Evolutionary conservation across 1,140 invertebrate species (phyloP), one percentile per base, ranked within the genome.

Genomic region (Drosophila erecta): DNA sequence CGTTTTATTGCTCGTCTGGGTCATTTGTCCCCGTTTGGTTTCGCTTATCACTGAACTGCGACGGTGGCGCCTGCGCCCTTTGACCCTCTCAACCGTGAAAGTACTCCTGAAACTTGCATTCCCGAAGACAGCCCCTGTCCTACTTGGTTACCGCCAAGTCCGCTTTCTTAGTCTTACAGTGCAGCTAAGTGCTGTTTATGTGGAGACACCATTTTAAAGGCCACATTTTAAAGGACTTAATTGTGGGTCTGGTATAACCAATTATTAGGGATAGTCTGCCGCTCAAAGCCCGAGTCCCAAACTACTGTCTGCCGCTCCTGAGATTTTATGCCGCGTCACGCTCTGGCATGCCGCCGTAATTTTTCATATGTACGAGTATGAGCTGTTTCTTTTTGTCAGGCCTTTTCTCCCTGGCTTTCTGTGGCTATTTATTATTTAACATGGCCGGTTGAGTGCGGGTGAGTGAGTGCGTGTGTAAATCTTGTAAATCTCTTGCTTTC

Each of bases 401-500:
- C 54, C 38, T 55, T 35, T 27, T 62, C 43, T 46, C 58, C 14
- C 33, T 38, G 43, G 46, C 64, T 64, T 74, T 73, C 43, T 17
- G 33, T 74, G 55, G 72, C 81, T 76, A 87, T 86, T 87, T 78
- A 78, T 79, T 86, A 75, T 86, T 85, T 69, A 72, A 79, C 75
- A 76, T 87, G 69, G 35, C n/a, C 37, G 7, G 22, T 7, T 54
- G 30, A 37, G 24, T 53, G 43, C 53, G 43, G 43, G 37, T 41
- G 35, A 33, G 53, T 77, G 62, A 73, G 59, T 84, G 81, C 81
- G 81, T 83, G 75, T 83, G 71, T 76, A 89, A 87, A 87, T 87
- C 83, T 87, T 87, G 83, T 86, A 86, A 86, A 87, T 87, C 79
- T 83, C 60, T 69, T 67, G 76, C 83, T 89, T 89, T 87, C 84